Percentiles rank a stretch among this genome's conserved stretches.
Evolutionary conservation across 2,888 invertebrate species (phyloP).

Genomic region (Erebia aethiops): DNA sequence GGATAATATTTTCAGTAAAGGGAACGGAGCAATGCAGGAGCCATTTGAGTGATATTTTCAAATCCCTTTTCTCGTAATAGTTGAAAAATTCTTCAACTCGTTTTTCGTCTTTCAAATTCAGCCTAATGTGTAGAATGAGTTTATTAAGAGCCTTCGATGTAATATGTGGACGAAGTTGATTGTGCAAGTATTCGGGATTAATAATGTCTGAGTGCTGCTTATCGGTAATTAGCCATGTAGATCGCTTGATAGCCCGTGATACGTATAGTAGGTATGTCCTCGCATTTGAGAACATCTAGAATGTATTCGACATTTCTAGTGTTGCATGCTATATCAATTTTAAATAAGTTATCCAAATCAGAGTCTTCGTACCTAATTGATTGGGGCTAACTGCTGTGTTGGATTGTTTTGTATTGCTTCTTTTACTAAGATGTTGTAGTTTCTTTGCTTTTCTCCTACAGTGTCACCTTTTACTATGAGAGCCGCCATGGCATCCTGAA

Average conservation of each 20-base stretch:
- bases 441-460: slow-evolving; percentile 56
- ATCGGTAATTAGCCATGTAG: slow-evolving; percentile 64
- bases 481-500: slow-evolving; percentile 51
- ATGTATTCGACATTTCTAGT: slow-evolving; percentile 58
- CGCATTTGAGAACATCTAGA: slow-evolving; percentile 56
- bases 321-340: slow-evolving; percentile 62
- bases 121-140: slow-evolving; percentile 58
- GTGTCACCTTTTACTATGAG: slow-evolving; percentile 50
- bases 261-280: slow-evolving; percentile 66
- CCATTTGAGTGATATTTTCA: slow-evolving; percentile 57
- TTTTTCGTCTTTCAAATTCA: slow-evolving; percentile 57
- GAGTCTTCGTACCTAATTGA: slow-evolving; percentile 47
- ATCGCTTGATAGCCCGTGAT: slow-evolving; percentile 60
- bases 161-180: slow-evolving; percentile 59
- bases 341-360: slow-evolving; percentile 59
- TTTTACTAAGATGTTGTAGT: slow-evolving; percentile 55
- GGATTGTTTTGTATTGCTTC: slow-evolving; percentile 43
- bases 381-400: slow-evolving; percentile 39
- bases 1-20: slow-evolving; percentile 54
- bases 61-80: slow-evolving; percentile 50
- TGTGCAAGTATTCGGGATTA: slow-evolving; percentile 61
- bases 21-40: slow-evolving; percentile 60
- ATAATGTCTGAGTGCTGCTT: slow-evolving; percentile 59
- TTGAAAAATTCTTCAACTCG: slow-evolving; percentile 63
- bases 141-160: slow-evolving; percentile 59